These are phyloP conservation scores for Cistogaster globosa DNA, from an alignment of 2,888 invertebrate genomes.

Conservation along the genomic window DNA sequence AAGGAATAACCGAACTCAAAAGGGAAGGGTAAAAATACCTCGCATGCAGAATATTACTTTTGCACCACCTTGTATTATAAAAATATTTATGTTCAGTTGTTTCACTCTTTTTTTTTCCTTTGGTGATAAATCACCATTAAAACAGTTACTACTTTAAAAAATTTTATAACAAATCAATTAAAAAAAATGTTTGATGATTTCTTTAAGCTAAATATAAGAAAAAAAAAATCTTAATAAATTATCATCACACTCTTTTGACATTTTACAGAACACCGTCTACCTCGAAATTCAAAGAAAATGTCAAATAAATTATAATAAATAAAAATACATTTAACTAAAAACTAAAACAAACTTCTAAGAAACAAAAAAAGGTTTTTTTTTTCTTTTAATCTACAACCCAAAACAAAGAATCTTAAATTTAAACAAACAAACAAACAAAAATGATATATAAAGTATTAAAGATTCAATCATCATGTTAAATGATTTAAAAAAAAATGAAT, in stretches of 20 bases:
- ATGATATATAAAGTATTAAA: conserved; percentile 67
- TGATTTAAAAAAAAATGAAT: conserved; percentile 66
- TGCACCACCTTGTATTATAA: no score
- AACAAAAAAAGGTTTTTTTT: neutral
- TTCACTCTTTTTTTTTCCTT: no score
- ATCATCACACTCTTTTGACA: conserved; percentile 64
- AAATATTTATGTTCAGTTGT: no score
- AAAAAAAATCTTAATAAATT: conserved; percentile 55
- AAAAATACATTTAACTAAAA: conserved; percentile 9
- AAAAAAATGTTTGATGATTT: conserved; percentile 35
- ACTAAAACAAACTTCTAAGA: conserved; percentile 39
- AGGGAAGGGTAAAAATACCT: no score
- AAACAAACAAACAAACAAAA: conserved; percentile 13
- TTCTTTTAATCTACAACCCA: conserved; percentile 3
- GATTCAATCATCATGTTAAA: conserved; percentile 64
- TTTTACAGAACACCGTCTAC: conserved; percentile 59
- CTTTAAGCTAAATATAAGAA: neutral
- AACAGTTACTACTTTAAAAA: no score
- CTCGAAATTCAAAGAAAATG: conserved; percentile 57
- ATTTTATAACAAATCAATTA: conserved; percentile 47
- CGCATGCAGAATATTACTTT: no score
- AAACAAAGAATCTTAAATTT: conserved; percentile 25
- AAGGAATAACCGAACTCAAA: no score
- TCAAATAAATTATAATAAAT: conserved; percentile 66
- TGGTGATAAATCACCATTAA: no score